Percentiles rank a stretch among this genome's conserved stretches.
phyloP scores from a whole-genome alignment of 2,888 invertebrate genomes.

The Acanthoscelides obtectus region DNA sequence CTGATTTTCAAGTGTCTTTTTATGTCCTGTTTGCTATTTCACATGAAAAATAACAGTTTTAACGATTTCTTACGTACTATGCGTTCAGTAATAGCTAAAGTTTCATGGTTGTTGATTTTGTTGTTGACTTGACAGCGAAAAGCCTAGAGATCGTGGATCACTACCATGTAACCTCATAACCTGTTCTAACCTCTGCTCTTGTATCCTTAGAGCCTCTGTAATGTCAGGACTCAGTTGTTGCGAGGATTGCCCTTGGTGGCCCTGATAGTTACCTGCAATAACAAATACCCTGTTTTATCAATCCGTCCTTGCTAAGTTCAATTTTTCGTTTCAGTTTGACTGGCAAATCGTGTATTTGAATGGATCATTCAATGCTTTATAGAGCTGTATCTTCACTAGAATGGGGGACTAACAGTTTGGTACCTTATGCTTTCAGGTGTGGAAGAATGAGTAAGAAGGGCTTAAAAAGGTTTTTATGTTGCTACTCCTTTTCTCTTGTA shows the following conservation, averaged over 20 bases:
- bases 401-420: no score
- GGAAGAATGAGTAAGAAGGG: no score
- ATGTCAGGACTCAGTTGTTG: slow-evolving; percentile 64
- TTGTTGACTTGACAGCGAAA: slow-evolving; percentile 55
- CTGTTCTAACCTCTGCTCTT: slow-evolving; percentile 76
- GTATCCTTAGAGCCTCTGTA: slow-evolving; percentile 64
- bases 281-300: no score
- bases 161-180: slow-evolving; percentile 73
- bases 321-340: no score
- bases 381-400: no score
- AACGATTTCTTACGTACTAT: slow-evolving; percentile 29
- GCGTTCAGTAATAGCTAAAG: slow-evolving; percentile 73
- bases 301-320: neutral
- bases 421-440: no score
- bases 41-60: slow-evolving; percentile 6
- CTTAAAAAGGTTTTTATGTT: no score
- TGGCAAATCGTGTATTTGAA: no score
- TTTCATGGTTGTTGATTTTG: slow-evolving; percentile 66
- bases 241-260: slow-evolving; percentile 41
- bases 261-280: slow-evolving; percentile 40
- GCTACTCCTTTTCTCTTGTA: no score
- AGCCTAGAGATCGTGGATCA: slow-evolving; percentile 75
- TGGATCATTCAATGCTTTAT: no score
- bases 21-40: neutral
- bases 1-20: neutral